Percentiles rank a stretch among this genome's conserved stretches.
These are phyloP conservation scores for Glaucopsyche alexis DNA, from an alignment of 2,888 invertebrate species.

Conservation along the genomic window DNA sequence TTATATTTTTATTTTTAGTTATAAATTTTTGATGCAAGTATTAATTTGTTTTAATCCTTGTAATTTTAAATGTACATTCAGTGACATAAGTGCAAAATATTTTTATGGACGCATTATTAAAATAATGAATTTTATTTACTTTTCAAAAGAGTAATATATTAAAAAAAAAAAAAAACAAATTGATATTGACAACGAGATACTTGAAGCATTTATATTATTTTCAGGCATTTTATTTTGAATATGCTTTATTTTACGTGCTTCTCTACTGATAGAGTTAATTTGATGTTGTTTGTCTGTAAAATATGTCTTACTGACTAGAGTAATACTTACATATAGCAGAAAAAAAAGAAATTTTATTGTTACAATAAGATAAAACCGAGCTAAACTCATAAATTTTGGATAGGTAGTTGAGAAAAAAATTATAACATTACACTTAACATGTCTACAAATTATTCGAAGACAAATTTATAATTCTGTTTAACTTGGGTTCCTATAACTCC, in stretches of 20 bases:
- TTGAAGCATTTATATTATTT: constrained; percentile 32
- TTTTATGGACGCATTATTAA: not conserved
- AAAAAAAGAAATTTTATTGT: not conserved
- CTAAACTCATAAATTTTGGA: no score
- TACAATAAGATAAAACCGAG: no score
- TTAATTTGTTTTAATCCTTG: constrained; percentile 18
- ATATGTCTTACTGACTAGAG: constrained; percentile 1
- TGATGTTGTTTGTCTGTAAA: constrained; percentile 44
- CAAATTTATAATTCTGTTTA: no score
- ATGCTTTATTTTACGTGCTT: constrained; percentile 55
- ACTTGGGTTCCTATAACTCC: no score
- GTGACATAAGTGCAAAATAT: not conserved
- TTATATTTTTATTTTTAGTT: constrained; percentile 70
- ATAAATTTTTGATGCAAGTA: constrained; percentile 34
- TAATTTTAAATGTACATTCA: not conserved
- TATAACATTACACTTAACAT: no score
- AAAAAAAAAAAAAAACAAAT: constrained; percentile 37
- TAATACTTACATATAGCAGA: not conserved
- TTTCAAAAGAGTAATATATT: not conserved
- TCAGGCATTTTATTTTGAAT: constrained; percentile 32
- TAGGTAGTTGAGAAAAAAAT: no score
- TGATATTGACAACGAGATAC: constrained; percentile 29
- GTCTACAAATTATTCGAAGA: no score
- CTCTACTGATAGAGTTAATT: constrained; percentile 39
- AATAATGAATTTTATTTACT: not conserved